phyloP scores from a whole-genome alignment of 64 coral and sea anemone genomes.

The Stichodactyla helianthus region DNA sequence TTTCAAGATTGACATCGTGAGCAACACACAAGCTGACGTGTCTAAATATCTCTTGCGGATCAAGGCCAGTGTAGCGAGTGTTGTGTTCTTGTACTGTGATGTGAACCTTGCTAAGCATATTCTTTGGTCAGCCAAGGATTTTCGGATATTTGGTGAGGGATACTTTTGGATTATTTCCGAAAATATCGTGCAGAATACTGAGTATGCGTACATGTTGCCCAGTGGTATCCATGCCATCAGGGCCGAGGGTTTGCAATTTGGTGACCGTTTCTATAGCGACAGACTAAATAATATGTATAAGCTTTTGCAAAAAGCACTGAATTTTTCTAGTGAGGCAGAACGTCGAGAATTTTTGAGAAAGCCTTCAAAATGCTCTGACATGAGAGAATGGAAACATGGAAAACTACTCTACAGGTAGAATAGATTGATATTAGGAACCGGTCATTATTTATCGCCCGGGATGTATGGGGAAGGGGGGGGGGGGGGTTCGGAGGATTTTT shows the following conservation, averaged over 20 bases:
- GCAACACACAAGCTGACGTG: not conserved
- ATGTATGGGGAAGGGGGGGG: no score
- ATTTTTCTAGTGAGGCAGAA: not conserved
- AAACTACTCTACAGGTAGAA: not conserved
- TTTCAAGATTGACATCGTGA: slow-evolving; percentile 20
- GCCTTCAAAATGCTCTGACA: slow-evolving; percentile 24
- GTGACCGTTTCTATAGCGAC: not conserved
- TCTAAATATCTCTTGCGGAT: slow-evolving; percentile 32
- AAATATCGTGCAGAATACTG: slow-evolving; percentile 31
- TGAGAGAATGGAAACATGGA: slow-evolving; percentile 24
- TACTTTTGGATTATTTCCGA: slow-evolving; percentile 77
- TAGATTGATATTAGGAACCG: not conserved
- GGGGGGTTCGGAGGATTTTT: no score
- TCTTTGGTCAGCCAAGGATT: slow-evolving; percentile 68
- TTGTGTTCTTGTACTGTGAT: slow-evolving; percentile 45
- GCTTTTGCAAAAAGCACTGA: slow-evolving; percentile 30
- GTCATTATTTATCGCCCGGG: no score
- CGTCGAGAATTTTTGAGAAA: not conserved
- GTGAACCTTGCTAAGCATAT: slow-evolving; percentile 35
- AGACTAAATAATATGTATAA: slow-evolving; percentile 30
- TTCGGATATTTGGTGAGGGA: slow-evolving; percentile 43
- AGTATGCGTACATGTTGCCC: slow-evolving; percentile 47
- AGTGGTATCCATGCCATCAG: slow-evolving; percentile 68
- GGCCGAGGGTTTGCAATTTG: not conserved
- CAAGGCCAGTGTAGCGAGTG: slow-evolving; percentile 38